Conservation (phyloP, 2,113 vertebrate species). For the Tachysurus fulvidraco region DNA sequence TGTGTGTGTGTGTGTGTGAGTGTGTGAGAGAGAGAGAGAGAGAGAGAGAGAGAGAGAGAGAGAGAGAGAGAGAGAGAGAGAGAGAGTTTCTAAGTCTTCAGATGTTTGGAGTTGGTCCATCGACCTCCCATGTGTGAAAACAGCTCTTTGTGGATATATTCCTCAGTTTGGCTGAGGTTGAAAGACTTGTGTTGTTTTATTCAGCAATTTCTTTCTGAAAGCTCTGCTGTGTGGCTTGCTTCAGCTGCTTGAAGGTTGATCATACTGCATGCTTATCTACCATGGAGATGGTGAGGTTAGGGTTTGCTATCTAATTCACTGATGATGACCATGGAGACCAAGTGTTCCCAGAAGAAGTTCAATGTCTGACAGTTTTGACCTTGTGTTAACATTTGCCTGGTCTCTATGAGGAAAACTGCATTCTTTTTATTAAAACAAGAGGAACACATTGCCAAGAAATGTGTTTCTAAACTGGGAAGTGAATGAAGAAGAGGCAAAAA, state of each 20-base stretch:
- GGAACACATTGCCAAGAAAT: background rate
- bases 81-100: conserved; percentile 22
- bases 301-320: background rate
- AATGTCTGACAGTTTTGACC: background rate
- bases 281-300: background rate
- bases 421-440: background rate
- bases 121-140: conserved; percentile 41
- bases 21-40: background rate
- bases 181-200: conserved; percentile 53
- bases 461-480: no score
- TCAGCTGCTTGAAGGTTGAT: conserved; percentile 41
- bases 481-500: no score
- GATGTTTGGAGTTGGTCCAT: conserved; percentile 47
- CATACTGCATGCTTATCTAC: conserved; percentile 33
- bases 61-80: conserved; percentile 2
- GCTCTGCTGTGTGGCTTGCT: conserved; percentile 49
- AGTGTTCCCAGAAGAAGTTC: background rate
- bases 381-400: background rate
- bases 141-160: conserved; percentile 49
- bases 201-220: conserved; percentile 51
- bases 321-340: background rate
- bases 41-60: conserved; percentile 7
- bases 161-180: conserved; percentile 50
- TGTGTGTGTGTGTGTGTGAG: background rate
- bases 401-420: background rate